Base-by-base conservation (phyloP, 2,888 invertebrate genomes). In the Polylopha cassiicola region DNA sequence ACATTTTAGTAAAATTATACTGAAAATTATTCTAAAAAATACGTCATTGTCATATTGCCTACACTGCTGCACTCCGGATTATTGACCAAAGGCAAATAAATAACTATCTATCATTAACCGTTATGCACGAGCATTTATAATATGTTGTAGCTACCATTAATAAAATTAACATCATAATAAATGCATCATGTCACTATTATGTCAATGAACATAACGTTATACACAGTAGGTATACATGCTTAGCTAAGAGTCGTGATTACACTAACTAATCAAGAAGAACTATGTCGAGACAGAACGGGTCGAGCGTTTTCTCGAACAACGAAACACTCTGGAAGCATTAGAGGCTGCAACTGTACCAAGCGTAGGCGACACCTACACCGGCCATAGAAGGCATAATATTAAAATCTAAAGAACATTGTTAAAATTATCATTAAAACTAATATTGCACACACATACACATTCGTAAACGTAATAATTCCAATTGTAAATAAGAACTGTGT, bases 401-500 rank as follows among this genome's bases (percentile, higher is more conserved):
- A 65, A 66, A 58, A 56, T 63, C 67, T 77, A 77, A 73, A 71
- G 72, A 70, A 73, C 65, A 67, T 61, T 65, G 68, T 65, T 70
- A 73, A 71, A 73, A 73, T 69, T 69, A 71, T 60, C 46, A 62
- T 65, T 80, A 79, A 46, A 81, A 78, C 82, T 85, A 84, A 84
- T 86, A 86, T 86, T 86, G 86, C 86, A 86, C 85, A 82, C 85
- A 85, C 86, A 85, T 85, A 85, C 84, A 85, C 82, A 85, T 79
- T 79, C 73, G 67, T 68, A 67, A 73, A 73, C 67, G 53, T 65
- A 71, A 68, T 63, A 62, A 70, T 70, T 59, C 67, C 56, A 58
- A 64, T 65, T 46, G 50, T 55, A 65, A 71, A 65, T 63, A 59
- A 65, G 62, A 74, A 76, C 77, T 82, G 84, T 85, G 84, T 84